Conservation (phyloP, 2,888 invertebrate species). For the Odontocerum albicorne region DNA sequence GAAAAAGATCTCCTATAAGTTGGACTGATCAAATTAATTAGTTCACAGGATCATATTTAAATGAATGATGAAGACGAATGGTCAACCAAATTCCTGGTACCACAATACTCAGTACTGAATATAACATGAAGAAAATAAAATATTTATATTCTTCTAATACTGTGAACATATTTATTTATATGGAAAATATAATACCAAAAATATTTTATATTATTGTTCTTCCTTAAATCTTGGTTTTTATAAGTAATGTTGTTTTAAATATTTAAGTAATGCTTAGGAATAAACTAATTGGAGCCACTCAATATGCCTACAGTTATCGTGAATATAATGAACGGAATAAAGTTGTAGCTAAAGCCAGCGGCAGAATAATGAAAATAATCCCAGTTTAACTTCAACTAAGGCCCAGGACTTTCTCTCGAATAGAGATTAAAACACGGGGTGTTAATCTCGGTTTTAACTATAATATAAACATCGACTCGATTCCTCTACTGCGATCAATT, state of each 20-base stretch:
- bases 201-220: too few relatives aligned
- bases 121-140: too few relatives aligned
- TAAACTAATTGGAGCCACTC: conserved; percentile 14
- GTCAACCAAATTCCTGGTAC: too few relatives aligned
- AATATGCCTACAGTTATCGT: conserved; percentile 9
- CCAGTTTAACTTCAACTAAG: conserved; percentile 22
- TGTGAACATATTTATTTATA: too few relatives aligned
- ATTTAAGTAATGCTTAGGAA: not conserved
- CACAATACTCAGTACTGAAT: too few relatives aligned
- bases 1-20: too few relatives aligned
- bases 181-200: too few relatives aligned
- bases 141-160: too few relatives aligned
- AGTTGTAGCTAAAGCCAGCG: not conserved
- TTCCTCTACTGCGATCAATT: conserved; percentile 14
- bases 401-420: conserved; percentile 24
- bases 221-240: too few relatives aligned
- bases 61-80: too few relatives aligned
- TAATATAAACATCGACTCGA: conserved; percentile 35
- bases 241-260: not conserved
- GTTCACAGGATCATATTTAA: too few relatives aligned
- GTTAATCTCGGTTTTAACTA: conserved; percentile 58
- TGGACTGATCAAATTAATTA: too few relatives aligned
- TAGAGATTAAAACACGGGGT: conserved; percentile 40
- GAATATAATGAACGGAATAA: conserved; percentile 6
- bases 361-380: conserved; percentile 3